Evolutionary conservation across 2,888 invertebrate species (phyloP).

Genomic region (Petrophora chlorosata): DNA sequence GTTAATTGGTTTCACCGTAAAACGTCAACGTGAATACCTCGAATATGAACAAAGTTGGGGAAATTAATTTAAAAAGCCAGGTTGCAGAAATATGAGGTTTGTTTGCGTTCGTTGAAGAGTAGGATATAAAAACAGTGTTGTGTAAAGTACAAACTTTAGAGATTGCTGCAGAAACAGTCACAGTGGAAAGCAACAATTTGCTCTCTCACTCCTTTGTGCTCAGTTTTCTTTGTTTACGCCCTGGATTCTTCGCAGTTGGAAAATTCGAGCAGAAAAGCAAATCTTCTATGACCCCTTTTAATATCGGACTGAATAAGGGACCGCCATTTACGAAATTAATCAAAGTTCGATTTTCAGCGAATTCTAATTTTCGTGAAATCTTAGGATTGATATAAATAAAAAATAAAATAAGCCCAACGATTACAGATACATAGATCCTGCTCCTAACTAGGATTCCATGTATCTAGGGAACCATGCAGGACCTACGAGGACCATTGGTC

Average conservation of each 20-base stretch:
- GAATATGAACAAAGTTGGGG: constrained; percentile 33
- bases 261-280: constrained; percentile 24
- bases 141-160: too few relatives aligned
- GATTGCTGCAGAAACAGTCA: constrained; percentile 17
- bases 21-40: constrained; percentile 32
- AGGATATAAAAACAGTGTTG: constrained; percentile 13
- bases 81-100: constrained; percentile 33
- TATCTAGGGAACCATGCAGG: too few relatives aligned
- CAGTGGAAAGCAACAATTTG: constrained; percentile 21
- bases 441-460: too few relatives aligned
- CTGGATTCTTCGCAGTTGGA: constrained; percentile 28
- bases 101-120: constrained; percentile 32
- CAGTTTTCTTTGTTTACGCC: constrained; percentile 37
- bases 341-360: background rate
- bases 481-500: too few relatives aligned
- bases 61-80: constrained; percentile 34
- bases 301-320: background rate
- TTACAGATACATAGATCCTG: too few relatives aligned
- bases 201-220: constrained; percentile 29
- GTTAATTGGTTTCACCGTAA: constrained; percentile 39
- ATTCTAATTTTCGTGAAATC: background rate
- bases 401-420: too few relatives aligned
- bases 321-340: background rate
- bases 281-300: constrained; percentile 7
- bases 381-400: background rate